Evolutionary conservation across 2,113 vertebrate genomes (phyloP), one percentile per base, ranked within the genome.

Genomic region (Poeciliopsis retropinna): DNA sequence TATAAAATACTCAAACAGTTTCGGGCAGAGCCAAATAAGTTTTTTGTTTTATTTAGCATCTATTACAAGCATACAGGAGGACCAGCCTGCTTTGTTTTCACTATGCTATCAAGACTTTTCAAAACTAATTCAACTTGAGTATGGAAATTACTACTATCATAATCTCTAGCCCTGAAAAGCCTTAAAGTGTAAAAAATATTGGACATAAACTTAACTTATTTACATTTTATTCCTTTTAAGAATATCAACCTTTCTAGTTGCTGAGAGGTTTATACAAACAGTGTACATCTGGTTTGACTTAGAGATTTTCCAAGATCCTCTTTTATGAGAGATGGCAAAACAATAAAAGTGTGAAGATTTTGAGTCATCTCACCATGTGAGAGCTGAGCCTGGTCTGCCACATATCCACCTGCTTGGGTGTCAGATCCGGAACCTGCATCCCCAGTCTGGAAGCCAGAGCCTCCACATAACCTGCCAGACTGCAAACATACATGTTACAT

Each of bases 401-500:
- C 98, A 99, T 99, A 85, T 99, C 97, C 13, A 92, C 96, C 92
- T 99, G 98, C 80, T 98, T 97, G 80, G 98, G 96, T 0, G 95
- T 96, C 76, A 99, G 91, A 80, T 99, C 97, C 76, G 98, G 97
- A 92, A 95, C 96, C 85, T 96, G 96, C 80, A 99, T 93, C 70
- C 98, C 98, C 79, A 99, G 89, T 5, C 94, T 96, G n/a, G 95
- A 95, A 28, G 95, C 97, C 87, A 99, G 92, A 81, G 96, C 95
- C 93, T 99, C 98, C 81, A 99, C 96, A 0, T 99, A 99, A 71
- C 97, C 98, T 88, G 98, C 98, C 83, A 99, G 95, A 81, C 98
- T 99, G 70, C 39, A 77, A 54, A 83, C 60, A 84, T 15, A 65
- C 10, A 37, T 37, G 10, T 37, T 37, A 37, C 34, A 12, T 37